phyloP scores from a whole-genome alignment of 2,888 invertebrate species.

The Pecten maximus region DNA sequence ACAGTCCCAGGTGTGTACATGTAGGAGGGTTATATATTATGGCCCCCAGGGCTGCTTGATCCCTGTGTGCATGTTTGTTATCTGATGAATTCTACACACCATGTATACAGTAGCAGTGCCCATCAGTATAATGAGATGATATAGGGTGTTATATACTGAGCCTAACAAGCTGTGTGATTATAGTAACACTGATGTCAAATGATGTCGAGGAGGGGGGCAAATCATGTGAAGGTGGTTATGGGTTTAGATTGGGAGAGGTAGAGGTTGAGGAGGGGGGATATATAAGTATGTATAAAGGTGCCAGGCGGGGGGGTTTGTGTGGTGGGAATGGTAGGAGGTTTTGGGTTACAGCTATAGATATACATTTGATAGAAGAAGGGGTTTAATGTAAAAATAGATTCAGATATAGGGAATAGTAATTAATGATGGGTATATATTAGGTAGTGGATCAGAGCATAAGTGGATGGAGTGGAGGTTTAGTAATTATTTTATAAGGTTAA shows the following conservation, averaged over 20 bases:
- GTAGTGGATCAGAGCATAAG: too few relatives aligned
- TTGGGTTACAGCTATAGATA: too few relatives aligned
- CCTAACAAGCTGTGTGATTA: slow-evolving; percentile 19
- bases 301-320: neutral
- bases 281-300: neutral
- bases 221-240: neutral
- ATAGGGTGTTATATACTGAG: neutral
- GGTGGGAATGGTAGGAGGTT: neutral
- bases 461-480: too few relatives aligned
- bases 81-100: neutral
- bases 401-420: too few relatives aligned
- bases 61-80: neutral
- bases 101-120: neutral
- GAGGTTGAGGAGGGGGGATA: neutral
- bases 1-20: neutral
- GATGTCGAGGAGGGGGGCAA: neutral
- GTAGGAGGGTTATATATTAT: neutral
- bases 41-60: neutral
- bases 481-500: too few relatives aligned
- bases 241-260: too few relatives aligned
- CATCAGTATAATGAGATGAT: neutral
- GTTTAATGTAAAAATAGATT: too few relatives aligned
- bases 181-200: neutral
- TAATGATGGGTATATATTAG: too few relatives aligned
- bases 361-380: too few relatives aligned